A percentile compares a stretch with the other conserved stretches of the same genome.
Evolutionary conservation across 2,797 vertebrate genomes (phyloP).

Genomic region (Cetoscarus ocellatus): DNA sequence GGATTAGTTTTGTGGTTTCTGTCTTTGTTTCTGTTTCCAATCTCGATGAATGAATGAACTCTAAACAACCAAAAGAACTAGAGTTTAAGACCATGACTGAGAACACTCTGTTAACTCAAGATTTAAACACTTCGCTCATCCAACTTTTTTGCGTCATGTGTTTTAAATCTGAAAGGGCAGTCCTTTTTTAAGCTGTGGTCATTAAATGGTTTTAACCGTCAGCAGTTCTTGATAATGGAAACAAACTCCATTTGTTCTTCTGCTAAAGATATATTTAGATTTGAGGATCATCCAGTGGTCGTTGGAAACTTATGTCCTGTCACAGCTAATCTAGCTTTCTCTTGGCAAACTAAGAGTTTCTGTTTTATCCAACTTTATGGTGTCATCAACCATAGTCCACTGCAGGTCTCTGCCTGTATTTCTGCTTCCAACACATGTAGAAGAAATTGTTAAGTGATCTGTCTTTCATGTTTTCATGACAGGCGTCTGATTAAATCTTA

Average conservation of each 20-base stretch:
- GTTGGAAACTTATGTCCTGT: conserved; percentile 2
- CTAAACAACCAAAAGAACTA: background rate
- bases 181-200: background rate
- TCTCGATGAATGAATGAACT: background rate
- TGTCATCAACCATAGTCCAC: conserved; percentile 18
- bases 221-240: background rate
- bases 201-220: background rate
- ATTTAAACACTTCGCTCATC: background rate
- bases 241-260: conserved; percentile 6
- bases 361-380: conserved; percentile 32
- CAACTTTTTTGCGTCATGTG: background rate
- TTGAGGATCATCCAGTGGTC: background rate
- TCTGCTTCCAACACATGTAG: conserved; percentile 19
- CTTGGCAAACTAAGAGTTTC: conserved; percentile 12
- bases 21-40: background rate
- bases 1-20: background rate
- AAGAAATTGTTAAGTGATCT: background rate
- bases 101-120: background rate
- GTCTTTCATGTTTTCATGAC: too few species aligned
- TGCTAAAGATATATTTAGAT: background rate
- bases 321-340: conserved; percentile 28
- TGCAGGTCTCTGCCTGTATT: conserved; percentile 17
- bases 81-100: background rate
- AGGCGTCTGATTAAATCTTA: too few species aligned
- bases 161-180: conserved; percentile 7